Base-by-base conservation (phyloP, 2,797 vertebrate genomes). In the Yasuhikotakia modesta region DNA sequence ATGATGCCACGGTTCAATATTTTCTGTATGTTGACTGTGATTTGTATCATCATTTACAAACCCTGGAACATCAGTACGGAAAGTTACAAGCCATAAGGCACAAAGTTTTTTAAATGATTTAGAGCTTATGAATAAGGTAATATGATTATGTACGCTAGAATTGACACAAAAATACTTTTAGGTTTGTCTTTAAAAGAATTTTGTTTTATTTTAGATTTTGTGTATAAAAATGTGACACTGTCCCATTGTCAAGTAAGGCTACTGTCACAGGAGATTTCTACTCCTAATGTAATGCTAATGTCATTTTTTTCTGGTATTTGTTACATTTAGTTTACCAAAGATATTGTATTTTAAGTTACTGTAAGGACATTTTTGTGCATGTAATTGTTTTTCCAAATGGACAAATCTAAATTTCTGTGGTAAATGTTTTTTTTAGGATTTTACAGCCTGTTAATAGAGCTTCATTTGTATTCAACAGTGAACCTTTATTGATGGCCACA, bases 11-110 rank as follows among this genome's bases (percentile, higher is more conserved):
- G 4, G 19, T 32, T 48, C 76, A 70, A 52, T 76, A 76, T 82
- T 78, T 48, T 65, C 69, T 79, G 60, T 35, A 45, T 81, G 75
- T 58, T 64, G 57, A 74, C 65, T 68, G 39, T 78, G 73, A 55
- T 71, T 63, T 67, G 53, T 83, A 65, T 77, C 70, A 79, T 72
- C 32, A n/a, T 79, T 75, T 65, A 81, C 64, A 80, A 71, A 60
- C 52, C 52, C 61, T 61, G 32, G 52, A 55, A 60, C 73, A 55
- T 79, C 76, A 79, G 58, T 67, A 43, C 13, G 5, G 30, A 58
- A 71, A 61, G 69, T 45, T 69, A 66, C 45, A 78, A 65, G 61
- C 72, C 63, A 57, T 73, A 64, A 73, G 55, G 69, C 50, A 73
- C 46, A 82, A 46, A 58, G 8, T 48, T 66, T 35, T 35, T 63